These are phyloP conservation scores for Conus canariensis DNA, from an alignment of 2,888 invertebrate species.

Conservation along the genomic window DNA sequence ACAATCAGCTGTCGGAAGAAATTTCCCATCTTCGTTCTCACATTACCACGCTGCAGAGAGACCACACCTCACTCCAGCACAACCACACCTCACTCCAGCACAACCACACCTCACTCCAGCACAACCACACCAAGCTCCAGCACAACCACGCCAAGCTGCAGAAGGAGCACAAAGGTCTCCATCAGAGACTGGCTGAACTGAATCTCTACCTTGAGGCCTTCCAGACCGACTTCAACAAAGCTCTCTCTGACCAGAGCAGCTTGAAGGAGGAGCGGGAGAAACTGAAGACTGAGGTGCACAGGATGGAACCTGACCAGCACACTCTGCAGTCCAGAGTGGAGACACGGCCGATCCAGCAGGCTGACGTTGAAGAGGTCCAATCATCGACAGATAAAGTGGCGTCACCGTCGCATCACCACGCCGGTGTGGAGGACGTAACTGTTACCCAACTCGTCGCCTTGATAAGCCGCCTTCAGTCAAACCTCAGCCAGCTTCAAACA, in stretches of 20 bases:
- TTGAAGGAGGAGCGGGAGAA: background rate
- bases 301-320: no score
- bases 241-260: background rate
- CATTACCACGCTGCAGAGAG: background rate
- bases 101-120: no score
- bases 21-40: background rate
- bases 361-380: no score
- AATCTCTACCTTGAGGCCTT: background rate
- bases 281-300: background rate
- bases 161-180: background rate
- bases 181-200: background rate
- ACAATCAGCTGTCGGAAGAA: background rate
- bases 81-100: background rate
- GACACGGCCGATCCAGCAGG: no score
- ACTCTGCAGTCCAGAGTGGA: no score
- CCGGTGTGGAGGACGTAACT: no score
- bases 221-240: background rate
- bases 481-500: no score
- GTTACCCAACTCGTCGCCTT: no score
- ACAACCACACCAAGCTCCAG: background rate
- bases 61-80: background rate
- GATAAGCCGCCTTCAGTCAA: no score
- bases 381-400: no score
- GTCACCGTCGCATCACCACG: no score
- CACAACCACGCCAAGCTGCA: background rate